Evolutionary conservation across 1,140 invertebrate species (phyloP), one percentile per base, ranked within the genome.

Genomic region (Brachionus rotundiformis): DNA sequence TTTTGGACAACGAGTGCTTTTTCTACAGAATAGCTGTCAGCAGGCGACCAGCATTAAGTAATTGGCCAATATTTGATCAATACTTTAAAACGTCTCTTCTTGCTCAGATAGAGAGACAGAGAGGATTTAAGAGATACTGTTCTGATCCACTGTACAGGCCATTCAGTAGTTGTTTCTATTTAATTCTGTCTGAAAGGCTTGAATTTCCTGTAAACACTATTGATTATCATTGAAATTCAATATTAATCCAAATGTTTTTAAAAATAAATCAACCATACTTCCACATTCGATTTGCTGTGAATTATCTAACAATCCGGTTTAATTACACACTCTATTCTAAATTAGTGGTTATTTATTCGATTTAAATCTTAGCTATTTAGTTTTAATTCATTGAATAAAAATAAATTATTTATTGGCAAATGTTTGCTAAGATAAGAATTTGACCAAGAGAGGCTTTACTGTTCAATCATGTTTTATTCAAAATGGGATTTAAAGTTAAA

Each of bases 221-320:
- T 68, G 27, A 33, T 68, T 36, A 33, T 68, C 33, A 68, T 68
- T 68, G 63, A 68, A 68, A 68, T 16, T 68, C 19, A 33, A 36
- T 68, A 29, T 63, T 63, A 68, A 68, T 68, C 63, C 63, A 19
- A 33, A 68, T 68, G 63, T 68, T 68, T 68, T 68, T 63, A 29
- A 63, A 63, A 29, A 63, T 63, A 63, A 63, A 63, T 63, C 29
- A 29, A 63, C 61, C 29, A 29, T 63, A 29, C 29, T 63, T 63
- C 61, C 61, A 63, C 29, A 29, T 63, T 63, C 29, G 61, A 33
- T 63, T 63, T 63, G 47, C 47, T 54, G 23, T 54, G 47, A 54
- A 54, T 54, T 54, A 19, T 19, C n/a, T 19, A 16, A 54, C 47
- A 54, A 54, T 54, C 47, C 47, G 47, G 47, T 16, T 54, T 54